Evolutionary conservation across 2,797 vertebrate genomes (phyloP), one percentile per base, ranked within the genome.

Genomic region (Pipistrellus pipistrellus): DNA sequence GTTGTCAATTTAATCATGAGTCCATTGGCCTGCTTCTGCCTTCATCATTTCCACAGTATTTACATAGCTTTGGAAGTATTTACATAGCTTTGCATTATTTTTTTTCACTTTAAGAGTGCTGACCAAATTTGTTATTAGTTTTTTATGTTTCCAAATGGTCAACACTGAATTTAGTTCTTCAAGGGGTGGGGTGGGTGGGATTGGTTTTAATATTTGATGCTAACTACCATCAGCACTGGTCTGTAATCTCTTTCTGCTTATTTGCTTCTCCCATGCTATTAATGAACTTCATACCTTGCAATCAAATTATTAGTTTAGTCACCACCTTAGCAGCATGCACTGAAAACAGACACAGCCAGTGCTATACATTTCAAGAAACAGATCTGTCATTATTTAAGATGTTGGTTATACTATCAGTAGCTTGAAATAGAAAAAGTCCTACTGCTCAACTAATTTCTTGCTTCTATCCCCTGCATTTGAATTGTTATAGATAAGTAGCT

Each of bases 401-500:
- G 41, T 88, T 95, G 88, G 68, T 90, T 90, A 66, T 41, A 73
- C 3, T 91, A 66, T 90, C 51, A 93, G 89, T 95, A 64, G 89
- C 2, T 1, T 0, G 9, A 53, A 55, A 94, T 35, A 73, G 32
- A 81, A 51, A 64, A 78, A 88, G 8, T 7, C 27, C 72, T 25
- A 44, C 15, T 84, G 6, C 59, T 93, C 53, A 89, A 30, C n/a
- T 89, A 30, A 85, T 80, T 51, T n/a, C 30, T 81, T 76, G 57
- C 27, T 96, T 80, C 25, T 69, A 57, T 53, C 4, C 5, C 4
- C 8, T 78, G 44, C 1, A 7, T 94, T 91, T 57, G 5, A 82
- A 51, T 35, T 96, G 93, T 82, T 83, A 32, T 7, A 96, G 71
- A 87, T 64, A 93, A 86, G 35, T 95, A 66, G 11, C 48, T 97